Conservation (phyloP, 2,888 invertebrate genomes). For the Abrostola triplasia region DNA sequence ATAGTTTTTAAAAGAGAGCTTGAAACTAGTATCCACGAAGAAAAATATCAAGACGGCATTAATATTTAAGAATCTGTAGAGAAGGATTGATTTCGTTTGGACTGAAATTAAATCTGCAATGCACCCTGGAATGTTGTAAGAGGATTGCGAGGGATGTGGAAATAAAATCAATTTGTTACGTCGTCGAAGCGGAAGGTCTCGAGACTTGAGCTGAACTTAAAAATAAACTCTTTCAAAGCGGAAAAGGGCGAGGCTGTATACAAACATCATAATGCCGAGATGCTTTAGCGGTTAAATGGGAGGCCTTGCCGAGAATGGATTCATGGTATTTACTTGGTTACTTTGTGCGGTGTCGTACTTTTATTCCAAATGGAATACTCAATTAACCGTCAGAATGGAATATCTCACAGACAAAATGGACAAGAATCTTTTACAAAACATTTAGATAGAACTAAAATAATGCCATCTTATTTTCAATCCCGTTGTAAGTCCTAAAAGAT, state of each 20-base stretch:
- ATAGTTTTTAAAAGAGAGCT: background rate
- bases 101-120: conserved; percentile 39
- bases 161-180: conserved; percentile 48
- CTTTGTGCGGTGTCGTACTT: background rate
- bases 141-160: conserved; percentile 31
- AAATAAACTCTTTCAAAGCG: conserved; percentile 28
- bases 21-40: background rate
- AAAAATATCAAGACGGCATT: background rate
- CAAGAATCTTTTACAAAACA: too few species aligned
- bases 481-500: too few species aligned
- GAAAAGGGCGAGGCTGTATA: conserved; percentile 12
- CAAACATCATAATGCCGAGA: conserved; percentile 20
- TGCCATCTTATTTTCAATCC: too few species aligned
- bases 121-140: conserved; percentile 31
- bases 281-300: conserved; percentile 8
- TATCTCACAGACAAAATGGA: too few species aligned
- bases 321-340: conserved; percentile 21
- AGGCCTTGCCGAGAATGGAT: conserved; percentile 9
- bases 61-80: conserved; percentile 1
- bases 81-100: conserved; percentile 22
- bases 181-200: conserved; percentile 23
- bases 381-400: background rate
- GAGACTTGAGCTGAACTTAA: conserved; percentile 16
- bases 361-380: background rate
- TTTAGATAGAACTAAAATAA: too few species aligned